Conservation (phyloP, 1,140 invertebrate genomes). For the Riptortus pedestris region DNA sequence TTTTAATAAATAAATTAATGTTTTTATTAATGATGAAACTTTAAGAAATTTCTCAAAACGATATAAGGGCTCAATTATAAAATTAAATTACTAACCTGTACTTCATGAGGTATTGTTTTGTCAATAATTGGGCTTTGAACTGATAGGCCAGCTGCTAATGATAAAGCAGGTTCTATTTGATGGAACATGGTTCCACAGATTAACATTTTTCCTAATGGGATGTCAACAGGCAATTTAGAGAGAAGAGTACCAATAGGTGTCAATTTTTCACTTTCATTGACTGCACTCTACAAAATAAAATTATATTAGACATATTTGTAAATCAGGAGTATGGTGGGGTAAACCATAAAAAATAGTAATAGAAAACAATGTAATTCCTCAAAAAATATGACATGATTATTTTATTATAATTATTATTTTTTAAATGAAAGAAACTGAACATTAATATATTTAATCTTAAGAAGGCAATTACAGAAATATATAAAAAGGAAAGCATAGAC, state of each 20-base stretch:
- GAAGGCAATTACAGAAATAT: too few relatives aligned
- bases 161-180: constrained; percentile 83
- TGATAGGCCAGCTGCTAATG: constrained; percentile 81
- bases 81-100: neutral
- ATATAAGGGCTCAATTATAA: constrained; percentile 9
- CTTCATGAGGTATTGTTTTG: constrained; percentile 17
- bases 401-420: neutral
- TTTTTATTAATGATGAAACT: too few relatives aligned
- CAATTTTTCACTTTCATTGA: constrained; percentile 73
- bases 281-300: constrained; percentile 52
- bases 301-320: constrained; percentile 30
- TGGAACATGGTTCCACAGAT: constrained; percentile 84
- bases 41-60: neutral
- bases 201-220: constrained; percentile 91
- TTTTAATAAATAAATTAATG: constrained; percentile 11
- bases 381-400: neutral
- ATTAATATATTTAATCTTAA: too few relatives aligned
- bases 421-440: too few relatives aligned
- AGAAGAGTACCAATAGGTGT: constrained; percentile 82
- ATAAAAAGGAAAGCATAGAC: too few relatives aligned
- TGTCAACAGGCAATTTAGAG: constrained; percentile 84
- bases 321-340: too few relatives aligned
- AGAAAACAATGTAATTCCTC: neutral
- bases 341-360: neutral
- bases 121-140: constrained; percentile 66